A percentile compares a stretch with the other conserved stretches of the same genome.
Conservation (phyloP, 2,113 vertebrate species). For the Gasterosteus nipponicus region DNA sequence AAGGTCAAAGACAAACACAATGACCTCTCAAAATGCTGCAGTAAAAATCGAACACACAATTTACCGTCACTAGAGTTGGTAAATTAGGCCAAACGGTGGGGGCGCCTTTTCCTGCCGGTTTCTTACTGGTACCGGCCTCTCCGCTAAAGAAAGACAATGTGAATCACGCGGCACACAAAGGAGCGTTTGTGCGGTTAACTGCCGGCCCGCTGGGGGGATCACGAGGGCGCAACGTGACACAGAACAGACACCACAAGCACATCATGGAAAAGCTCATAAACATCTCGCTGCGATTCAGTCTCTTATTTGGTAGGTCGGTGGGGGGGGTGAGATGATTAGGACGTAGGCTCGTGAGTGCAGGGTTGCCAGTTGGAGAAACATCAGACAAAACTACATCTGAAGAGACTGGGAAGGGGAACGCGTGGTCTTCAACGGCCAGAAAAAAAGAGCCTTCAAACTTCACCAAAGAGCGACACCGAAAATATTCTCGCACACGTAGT, state of each 20-base stretch:
- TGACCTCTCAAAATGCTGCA: neutral
- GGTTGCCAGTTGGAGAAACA: neutral
- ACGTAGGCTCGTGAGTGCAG: neutral
- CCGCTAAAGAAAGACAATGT: conserved; percentile 25
- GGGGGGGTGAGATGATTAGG: neutral
- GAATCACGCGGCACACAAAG: conserved; percentile 63
- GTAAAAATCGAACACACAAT: neutral
- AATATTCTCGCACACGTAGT: too few species aligned
- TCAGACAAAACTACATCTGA: too few species aligned
- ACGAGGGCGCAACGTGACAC: conserved; percentile 60
- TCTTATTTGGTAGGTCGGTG: neutral
- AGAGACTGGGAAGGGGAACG: too few species aligned
- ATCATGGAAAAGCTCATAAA: conserved; percentile 46
- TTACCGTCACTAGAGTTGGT: neutral
- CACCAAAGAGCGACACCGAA: too few species aligned
- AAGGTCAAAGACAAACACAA: conserved; percentile 37
- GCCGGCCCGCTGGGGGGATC: conserved; percentile 51
- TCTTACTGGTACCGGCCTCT: conserved; percentile 1
- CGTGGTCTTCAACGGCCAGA: too few species aligned
- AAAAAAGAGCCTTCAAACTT: too few species aligned
- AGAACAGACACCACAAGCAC: conserved; percentile 47
- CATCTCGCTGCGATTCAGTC: conserved; percentile 2
- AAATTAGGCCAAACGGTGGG: neutral
- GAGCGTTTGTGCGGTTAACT: conserved; percentile 59
- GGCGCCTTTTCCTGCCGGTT: neutral